phyloP scores from a whole-genome alignment of 2,888 invertebrate species.

The Thysanoteuthis rhombus region DNA sequence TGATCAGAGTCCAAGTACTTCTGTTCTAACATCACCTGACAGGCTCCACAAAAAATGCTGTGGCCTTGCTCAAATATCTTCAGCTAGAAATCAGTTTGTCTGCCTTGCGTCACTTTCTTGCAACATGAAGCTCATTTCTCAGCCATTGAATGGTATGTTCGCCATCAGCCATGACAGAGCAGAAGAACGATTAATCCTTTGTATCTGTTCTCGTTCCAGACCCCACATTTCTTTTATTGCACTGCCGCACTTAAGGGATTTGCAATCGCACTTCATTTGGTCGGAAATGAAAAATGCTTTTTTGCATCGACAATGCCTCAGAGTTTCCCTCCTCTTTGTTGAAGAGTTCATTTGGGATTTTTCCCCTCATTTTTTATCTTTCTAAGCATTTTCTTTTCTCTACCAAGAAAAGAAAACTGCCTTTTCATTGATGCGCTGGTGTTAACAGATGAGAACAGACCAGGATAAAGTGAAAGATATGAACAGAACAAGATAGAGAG shows the following conservation, averaged over 20 bases:
- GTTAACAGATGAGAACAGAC: no score
- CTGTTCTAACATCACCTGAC: background rate
- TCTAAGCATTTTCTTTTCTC: no score
- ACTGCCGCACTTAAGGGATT: background rate
- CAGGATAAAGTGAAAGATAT: background rate
- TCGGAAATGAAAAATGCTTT: background rate
- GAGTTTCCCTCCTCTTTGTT: no score
- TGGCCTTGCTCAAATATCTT: background rate
- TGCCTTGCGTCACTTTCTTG: background rate
- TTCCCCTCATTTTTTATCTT: background rate
- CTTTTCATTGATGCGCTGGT: no score
- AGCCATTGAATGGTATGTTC: background rate
- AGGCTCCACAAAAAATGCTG: background rate
- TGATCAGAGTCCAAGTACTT: no score
- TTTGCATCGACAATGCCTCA: background rate
- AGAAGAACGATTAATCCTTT: background rate
- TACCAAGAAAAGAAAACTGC: no score
- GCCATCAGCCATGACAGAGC: background rate
- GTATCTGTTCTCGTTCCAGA: background rate
- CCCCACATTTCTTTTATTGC: background rate
- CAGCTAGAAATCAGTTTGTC: background rate
- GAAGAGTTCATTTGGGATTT: background rate
- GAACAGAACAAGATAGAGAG: background rate
- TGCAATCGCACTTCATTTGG: background rate
- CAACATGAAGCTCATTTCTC: background rate